Percentiles rank a stretch among this genome's conserved stretches.
phyloP scores from a whole-genome alignment of 2,113 vertebrate species.

The Ptychochromis oligacanthus region DNA sequence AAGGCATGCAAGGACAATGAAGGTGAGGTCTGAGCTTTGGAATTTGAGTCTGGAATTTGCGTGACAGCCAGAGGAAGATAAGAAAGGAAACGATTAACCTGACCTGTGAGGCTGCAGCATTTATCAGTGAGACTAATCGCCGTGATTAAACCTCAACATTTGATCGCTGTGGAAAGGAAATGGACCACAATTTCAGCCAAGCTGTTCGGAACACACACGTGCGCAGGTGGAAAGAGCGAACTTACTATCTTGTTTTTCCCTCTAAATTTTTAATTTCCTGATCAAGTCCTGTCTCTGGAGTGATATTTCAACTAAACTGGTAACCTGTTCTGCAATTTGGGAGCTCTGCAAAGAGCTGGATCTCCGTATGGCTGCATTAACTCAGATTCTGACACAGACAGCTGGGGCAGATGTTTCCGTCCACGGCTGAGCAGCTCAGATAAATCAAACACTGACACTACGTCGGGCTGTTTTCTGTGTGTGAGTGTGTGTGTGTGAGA shows the following conservation, averaged over 20 bases:
- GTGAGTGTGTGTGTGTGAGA: neutral
- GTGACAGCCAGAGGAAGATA: conserved; percentile 54
- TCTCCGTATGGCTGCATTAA: conserved; percentile 41
- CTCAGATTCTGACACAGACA: conserved; percentile 31
- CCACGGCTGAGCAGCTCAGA: conserved; percentile 27
- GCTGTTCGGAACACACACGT: neutral
- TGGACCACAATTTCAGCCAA: conserved; percentile 15
- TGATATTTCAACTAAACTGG: conserved; percentile 11
- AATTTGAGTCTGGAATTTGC: conserved; percentile 34
- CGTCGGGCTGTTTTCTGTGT: neutral
- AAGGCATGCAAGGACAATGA: neutral
- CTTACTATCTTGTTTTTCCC: conserved; percentile 49
- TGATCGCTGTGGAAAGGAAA: conserved; percentile 36
- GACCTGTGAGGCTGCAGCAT: conserved; percentile 13
- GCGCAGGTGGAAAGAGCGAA: conserved; percentile 3
- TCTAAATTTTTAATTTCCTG: conserved; percentile 65
- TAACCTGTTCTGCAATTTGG: conserved; percentile 17
- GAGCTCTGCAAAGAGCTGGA: neutral
- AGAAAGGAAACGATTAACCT: conserved; percentile 26
- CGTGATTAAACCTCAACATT: conserved; percentile 63
- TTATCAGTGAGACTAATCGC: conserved; percentile 65
- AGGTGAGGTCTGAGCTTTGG: neutral
- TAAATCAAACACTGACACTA: conserved; percentile 31
- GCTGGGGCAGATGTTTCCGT: conserved; percentile 60
- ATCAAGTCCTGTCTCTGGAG: conserved; percentile 37